A percentile compares a stretch with the other conserved stretches of the same genome.
These are phyloP conservation scores for Rachycentron canadum DNA, from an alignment of 2,797 vertebrate species.

Conservation along the genomic window DNA sequence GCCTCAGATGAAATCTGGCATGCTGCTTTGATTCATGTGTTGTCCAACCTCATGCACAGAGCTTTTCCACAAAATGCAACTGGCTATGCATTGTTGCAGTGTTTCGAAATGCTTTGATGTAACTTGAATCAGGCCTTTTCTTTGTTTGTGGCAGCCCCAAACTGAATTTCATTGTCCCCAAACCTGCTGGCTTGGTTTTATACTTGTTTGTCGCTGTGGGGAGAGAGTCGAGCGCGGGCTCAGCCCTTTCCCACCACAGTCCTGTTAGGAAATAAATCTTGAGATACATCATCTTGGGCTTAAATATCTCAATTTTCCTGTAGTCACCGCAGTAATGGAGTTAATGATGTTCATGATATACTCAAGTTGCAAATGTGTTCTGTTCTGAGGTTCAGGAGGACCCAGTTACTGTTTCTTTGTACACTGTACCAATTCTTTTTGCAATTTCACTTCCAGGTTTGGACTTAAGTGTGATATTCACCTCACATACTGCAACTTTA, in stretches of 20 bases:
- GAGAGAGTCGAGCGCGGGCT: not conserved
- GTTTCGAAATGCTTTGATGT: not conserved
- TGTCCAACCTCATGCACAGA: not conserved
- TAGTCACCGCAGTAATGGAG: not conserved
- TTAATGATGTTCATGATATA: not conserved
- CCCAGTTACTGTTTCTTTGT: not conserved
- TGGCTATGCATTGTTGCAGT: not conserved
- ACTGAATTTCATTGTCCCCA: not conserved
- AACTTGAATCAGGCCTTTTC: not conserved
- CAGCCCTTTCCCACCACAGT: not conserved
- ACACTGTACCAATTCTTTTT: not conserved
- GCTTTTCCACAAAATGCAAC: not conserved
- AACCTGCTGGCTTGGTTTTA: slow-evolving; percentile 5
- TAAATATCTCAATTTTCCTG: not conserved
- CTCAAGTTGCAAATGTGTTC: not conserved
- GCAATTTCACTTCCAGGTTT: not conserved
- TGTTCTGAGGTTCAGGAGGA: not conserved
- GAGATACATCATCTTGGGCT: not conserved
- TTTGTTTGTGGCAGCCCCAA: not conserved
- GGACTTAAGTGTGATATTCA: not conserved
- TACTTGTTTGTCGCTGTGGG: not conserved
- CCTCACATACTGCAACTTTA: not conserved
- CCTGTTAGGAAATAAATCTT: not conserved
- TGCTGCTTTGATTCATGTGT: slow-evolving; percentile 5
- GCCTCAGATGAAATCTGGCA: not conserved